A percentile compares a stretch with the other conserved stretches of the same genome.
Conservation (phyloP, 2,888 invertebrate species). For the Glaucopsyche alexis region DNA sequence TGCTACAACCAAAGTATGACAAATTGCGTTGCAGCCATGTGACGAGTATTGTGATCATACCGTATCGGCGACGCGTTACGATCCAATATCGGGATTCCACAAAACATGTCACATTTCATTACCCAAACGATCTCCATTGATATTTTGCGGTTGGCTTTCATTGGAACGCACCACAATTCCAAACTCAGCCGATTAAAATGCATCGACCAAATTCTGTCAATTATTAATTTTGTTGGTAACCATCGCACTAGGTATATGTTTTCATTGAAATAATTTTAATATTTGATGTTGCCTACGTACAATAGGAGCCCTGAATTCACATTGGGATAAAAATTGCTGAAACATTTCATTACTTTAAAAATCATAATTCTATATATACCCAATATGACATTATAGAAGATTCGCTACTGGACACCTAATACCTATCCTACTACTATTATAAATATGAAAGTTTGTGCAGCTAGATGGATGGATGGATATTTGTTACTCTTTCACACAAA, state of each 20-base stretch:
- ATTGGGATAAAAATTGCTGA: neutral
- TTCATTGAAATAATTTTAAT: constrained; percentile 1
- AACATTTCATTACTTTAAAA: too few species aligned
- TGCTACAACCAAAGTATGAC: neutral
- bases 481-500: too few species aligned
- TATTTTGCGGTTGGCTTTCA: constrained; percentile 20
- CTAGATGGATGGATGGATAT: too few species aligned
- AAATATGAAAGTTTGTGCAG: too few species aligned
- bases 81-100: constrained; percentile 16
- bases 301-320: neutral
- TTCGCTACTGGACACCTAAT: neutral
- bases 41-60: constrained; percentile 13
- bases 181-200: constrained; percentile 1
- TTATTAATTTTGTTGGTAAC: constrained; percentile 10
- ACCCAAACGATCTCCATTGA: constrained; percentile 23
- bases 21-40: constrained; percentile 3
- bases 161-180: neutral
- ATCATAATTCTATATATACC: neutral
- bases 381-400: neutral
- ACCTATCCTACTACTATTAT: too few species aligned
- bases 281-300: neutral
- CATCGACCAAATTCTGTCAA: neutral
- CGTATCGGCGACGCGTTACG: neutral
- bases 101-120: constrained; percentile 29
- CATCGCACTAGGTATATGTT: neutral